These are phyloP conservation scores for Galaxea fascicularis DNA, from an alignment of 92 coral and sea anemone species.

Conservation along the genomic window DNA sequence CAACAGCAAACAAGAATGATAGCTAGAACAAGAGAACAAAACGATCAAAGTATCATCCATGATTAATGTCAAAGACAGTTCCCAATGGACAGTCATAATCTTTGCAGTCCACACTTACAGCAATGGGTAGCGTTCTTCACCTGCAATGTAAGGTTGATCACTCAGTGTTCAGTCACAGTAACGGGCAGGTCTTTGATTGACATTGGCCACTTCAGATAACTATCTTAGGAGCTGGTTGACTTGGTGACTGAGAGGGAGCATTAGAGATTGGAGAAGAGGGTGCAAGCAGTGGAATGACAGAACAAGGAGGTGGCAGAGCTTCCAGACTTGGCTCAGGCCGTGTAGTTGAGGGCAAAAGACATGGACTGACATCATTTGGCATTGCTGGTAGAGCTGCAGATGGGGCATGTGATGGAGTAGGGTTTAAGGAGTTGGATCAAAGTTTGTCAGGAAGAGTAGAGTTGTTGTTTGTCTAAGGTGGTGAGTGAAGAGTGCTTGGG, in stretches of 20 bases:
- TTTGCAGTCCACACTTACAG: neutral
- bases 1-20: neutral
- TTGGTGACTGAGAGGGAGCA: neutral
- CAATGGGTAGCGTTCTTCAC: neutral
- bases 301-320: neutral
- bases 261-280: neutral
- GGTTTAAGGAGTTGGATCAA: neutral
- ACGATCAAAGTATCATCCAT: neutral
- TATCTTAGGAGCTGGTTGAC: neutral
- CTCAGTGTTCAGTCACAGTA: neutral
- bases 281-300: neutral
- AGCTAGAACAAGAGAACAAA: neutral
- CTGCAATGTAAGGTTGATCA: neutral
- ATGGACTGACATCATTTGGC: slow-evolving; percentile 2
- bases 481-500: neutral
- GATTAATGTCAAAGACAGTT: neutral
- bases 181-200: too few species aligned
- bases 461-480: neutral
- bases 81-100: neutral
- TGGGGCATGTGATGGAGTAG: slow-evolving; percentile 5
- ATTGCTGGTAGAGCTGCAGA: neutral
- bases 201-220: neutral
- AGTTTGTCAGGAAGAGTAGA: slow-evolving; percentile 29
- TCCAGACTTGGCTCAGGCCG: neutral
- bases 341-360: neutral